A percentile compares a stretch with the other conserved stretches of the same genome.
These are phyloP conservation scores for Leptinotarsa texana DNA, from an alignment of 1,140 invertebrate genomes.

Conservation along the genomic window DNA sequence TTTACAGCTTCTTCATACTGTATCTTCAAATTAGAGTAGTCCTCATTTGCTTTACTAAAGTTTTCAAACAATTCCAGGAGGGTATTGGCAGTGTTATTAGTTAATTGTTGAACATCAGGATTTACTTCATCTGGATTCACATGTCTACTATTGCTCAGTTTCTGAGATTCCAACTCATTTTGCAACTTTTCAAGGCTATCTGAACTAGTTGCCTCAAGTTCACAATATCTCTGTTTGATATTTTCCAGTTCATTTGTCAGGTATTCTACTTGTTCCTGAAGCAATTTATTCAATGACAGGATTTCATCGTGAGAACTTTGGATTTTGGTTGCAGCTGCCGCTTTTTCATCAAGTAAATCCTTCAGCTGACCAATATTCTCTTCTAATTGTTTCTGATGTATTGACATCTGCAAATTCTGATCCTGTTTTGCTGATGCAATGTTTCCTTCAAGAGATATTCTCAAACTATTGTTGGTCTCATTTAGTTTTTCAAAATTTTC, in stretches of 20 bases:
- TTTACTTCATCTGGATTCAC: not conserved
- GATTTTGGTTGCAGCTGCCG: not conserved
- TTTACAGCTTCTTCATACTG: not conserved
- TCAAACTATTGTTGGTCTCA: not conserved
- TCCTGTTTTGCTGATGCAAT: not conserved
- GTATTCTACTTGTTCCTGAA: not conserved
- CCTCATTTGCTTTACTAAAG: not conserved
- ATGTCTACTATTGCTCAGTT: not conserved
- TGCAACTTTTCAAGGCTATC: not conserved
- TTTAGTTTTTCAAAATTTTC: slow-evolving; percentile 23
- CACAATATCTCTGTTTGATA: not conserved
- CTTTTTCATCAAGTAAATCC: slow-evolving; percentile 20
- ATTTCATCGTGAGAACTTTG: not conserved
- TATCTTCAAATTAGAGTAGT: not conserved
- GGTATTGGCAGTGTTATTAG: not conserved
- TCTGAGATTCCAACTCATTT: not conserved
- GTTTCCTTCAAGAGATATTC: not conserved
- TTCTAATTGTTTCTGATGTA: not conserved
- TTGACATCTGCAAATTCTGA: not conserved
- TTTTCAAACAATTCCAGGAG: slow-evolving; percentile 5
- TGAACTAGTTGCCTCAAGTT: not conserved
- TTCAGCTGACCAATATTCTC: slow-evolving; percentile 15
- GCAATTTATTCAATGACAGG: not conserved
- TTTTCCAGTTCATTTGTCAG: slow-evolving; percentile 8
- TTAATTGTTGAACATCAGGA: slow-evolving; percentile 1